phyloP scores from a whole-genome alignment of 2,797 vertebrate genomes.

The Sebastes taczanowskii region DNA sequence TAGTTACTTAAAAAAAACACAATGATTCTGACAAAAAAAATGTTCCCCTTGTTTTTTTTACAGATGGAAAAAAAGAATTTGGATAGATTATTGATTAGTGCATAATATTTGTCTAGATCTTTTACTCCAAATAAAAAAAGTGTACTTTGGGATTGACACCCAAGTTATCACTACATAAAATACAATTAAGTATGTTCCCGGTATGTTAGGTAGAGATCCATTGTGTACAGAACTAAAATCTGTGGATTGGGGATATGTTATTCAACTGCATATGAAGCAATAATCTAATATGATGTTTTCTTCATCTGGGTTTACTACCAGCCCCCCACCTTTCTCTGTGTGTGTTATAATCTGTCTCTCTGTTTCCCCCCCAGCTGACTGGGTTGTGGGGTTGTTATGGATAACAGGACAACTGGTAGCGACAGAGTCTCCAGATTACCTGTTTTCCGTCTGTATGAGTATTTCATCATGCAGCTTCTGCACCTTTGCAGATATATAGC shows the following conservation, averaged over 20 bases:
- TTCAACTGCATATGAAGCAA: background rate
- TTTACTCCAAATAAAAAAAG: no score
- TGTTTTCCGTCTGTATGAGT: background rate
- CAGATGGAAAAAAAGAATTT: no score
- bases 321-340: background rate
- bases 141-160: no score
- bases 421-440: conserved; percentile 58
- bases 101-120: no score
- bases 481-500: conserved; percentile 19
- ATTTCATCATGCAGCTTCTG: conserved; percentile 51
- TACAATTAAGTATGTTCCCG: no score
- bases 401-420: conserved; percentile 53
- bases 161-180: no score
- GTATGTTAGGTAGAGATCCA: no score
- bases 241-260: background rate
- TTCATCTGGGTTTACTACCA: background rate
- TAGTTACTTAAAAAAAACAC: no score
- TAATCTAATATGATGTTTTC: background rate
- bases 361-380: conserved; percentile 35
- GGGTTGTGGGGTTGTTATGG: conserved; percentile 49
- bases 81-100: no score
- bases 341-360: background rate
- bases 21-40: no score
- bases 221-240: background rate
- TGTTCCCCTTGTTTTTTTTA: no score